Conservation (phyloP, 1,140 invertebrate genomes). For the Geopemphigus sp. region DNA sequence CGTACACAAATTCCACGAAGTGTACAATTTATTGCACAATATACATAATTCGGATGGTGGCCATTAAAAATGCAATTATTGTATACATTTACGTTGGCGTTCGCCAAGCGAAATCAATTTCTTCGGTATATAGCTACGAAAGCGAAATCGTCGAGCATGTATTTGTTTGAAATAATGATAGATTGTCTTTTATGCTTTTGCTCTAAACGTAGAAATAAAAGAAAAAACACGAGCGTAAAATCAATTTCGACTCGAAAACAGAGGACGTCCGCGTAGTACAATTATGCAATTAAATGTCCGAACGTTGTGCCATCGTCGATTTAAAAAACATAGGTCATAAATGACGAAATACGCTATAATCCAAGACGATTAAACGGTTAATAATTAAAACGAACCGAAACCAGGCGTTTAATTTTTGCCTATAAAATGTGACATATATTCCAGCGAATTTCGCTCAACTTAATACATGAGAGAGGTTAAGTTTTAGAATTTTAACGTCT, state of each 20-base stretch:
- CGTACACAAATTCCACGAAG: no score
- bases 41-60: not conserved
- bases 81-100: not conserved
- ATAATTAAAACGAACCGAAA: no score
- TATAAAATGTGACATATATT: no score
- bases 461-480: no score
- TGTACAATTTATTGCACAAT: not conserved
- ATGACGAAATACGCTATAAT: not conserved
- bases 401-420: no score
- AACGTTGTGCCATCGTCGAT: not conserved
- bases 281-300: not conserved
- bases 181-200: not conserved
- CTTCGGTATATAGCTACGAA: not conserved
- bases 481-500: no score
- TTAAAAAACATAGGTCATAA: no score
- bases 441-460: no score
- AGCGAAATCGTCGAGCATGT: not conserved
- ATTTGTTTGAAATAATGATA: not conserved
- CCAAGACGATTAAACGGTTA: not conserved
- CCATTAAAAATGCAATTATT: not conserved
- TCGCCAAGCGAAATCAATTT: not conserved
- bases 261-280: not conserved
- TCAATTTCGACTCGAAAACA: not conserved
- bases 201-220: not conserved
- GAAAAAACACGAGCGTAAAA: not conserved